Conservation (phyloP, 2,797 vertebrate species). For the Babyrousa celebensis region DNA sequence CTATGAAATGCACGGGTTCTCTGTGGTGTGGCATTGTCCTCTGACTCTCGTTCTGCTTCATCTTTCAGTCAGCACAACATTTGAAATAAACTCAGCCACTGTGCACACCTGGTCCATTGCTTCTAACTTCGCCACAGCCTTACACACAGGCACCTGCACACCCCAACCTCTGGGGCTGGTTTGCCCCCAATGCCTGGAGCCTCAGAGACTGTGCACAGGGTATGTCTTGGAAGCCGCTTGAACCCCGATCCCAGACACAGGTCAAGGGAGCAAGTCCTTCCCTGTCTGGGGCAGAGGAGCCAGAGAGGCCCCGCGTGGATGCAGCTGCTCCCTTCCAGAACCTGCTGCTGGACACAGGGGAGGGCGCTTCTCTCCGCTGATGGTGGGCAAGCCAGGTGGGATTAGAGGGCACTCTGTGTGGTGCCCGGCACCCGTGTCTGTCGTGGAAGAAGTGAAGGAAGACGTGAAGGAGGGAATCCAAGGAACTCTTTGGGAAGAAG, state of each 20-base stretch:
- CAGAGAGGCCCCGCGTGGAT: fast-evolving
- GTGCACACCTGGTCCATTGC: fast-evolving
- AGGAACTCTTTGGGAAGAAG: not conserved
- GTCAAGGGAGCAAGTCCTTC: no score
- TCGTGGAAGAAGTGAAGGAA: not conserved
- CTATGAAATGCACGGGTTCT: not conserved
- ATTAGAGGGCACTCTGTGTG: fast-evolving
- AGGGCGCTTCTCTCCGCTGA: no score
- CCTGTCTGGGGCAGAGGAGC: not conserved
- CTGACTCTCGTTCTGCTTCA: not conserved
- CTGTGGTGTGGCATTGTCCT: fast-evolving
- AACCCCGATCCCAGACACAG: fast-evolving
- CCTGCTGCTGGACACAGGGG: fast-evolving
- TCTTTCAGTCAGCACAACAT: not conserved
- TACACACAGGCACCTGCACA: fast-evolving
- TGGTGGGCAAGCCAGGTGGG: not conserved
- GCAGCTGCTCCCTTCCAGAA: fast-evolving
- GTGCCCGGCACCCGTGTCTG: fast-evolving
- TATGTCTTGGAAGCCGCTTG: not conserved
- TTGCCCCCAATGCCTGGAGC: fast-evolving
- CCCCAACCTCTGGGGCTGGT: fast-evolving
- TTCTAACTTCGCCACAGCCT: not conserved
- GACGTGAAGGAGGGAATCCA: not conserved
- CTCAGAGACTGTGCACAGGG: not conserved
- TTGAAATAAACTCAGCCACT: no score